Evolutionary conservation across 2,113 vertebrate species (phyloP), one percentile per base, ranked within the genome.

Genomic region (Myrmecobius fasciatus): DNA sequence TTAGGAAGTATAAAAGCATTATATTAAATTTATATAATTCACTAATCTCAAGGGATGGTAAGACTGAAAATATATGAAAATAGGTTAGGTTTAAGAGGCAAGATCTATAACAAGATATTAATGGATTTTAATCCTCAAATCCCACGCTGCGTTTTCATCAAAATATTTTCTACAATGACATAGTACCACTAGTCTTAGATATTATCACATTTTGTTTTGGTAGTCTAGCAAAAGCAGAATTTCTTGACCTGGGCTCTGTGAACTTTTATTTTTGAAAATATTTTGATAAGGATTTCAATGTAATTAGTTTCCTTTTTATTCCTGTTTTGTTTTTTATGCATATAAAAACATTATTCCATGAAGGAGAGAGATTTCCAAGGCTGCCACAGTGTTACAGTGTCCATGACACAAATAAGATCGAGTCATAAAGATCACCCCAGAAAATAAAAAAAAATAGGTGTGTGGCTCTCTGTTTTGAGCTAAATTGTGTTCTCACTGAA

Each of bases 1-100:
- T 94, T 6, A 94, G 36, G 89, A 95, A 24, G 31, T 56, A 94
- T 49, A 88, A 90, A 95, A 93, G 20, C 14, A 83, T 43, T 75
- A 75, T 22, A 43, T 43, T 43, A 83, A 43, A 83, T 83, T 8
- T 43, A 83, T 43, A 11, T 43, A 83, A 83, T 83, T 43, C 67
- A 83, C n/a, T n/a, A n/a, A n/a, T 22, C n/a, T 24, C 67, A 83
- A 83, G 67, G 20, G 20, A 20, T 83, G 17, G n/a, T 83, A 83
- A 83, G n/a, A 83, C 20, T 83, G 67, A 24, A 83, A 83, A 83
- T 67, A 43, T 8, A 43, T 83, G 67, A 8, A 8, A 43, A 43
- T 22, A 83, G 17, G 36, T 83, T n/a, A 75, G n/a, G 20, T 43
- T 83, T 43, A 43, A 83, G n/a, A 83, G n/a, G n/a, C 24, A 7